A percentile compares a stretch with the other conserved stretches of the same genome.
These are phyloP conservation scores for Procavia capensis DNA, from an alignment of 2,113 vertebrate genomes.

Conservation along the genomic window DNA sequence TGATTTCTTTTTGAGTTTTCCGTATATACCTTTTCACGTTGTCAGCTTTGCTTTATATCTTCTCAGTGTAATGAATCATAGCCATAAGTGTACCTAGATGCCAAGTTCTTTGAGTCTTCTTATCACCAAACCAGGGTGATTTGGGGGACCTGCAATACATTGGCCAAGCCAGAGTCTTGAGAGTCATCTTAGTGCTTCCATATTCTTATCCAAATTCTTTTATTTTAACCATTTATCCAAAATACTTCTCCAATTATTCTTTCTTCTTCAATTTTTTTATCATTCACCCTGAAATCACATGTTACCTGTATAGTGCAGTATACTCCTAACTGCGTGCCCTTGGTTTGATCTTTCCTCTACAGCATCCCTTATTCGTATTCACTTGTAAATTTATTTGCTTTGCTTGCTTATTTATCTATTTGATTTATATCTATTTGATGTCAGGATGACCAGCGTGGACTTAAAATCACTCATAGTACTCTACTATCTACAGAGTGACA, in stretches of 20 bases:
- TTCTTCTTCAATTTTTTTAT: neutral
- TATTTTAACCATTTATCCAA: neutral
- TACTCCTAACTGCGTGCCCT: neutral
- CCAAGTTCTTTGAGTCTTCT: neutral
- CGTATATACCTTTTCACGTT: neutral
- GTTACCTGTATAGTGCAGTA: neutral
- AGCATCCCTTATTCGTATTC: neutral
- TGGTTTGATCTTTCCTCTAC: neutral
- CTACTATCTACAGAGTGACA: neutral
- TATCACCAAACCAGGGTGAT: neutral
- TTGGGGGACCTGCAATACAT: neutral
- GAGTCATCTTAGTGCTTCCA: neutral
- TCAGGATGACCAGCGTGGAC: neutral
- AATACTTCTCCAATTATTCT: neutral
- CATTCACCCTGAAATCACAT: neutral
- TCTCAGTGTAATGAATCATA: neutral
- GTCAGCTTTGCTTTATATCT: neutral
- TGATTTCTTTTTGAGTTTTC: neutral
- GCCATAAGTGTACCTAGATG: neutral
- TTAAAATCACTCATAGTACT: neutral
- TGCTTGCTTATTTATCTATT: neutral
- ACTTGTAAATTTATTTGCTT: neutral
- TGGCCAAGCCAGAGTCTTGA: neutral
- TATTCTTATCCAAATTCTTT: neutral
- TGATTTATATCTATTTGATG: neutral